Evolutionary conservation across 2,888 invertebrate species (phyloP).

Genomic region (Xestia c-nigrum): DNA sequence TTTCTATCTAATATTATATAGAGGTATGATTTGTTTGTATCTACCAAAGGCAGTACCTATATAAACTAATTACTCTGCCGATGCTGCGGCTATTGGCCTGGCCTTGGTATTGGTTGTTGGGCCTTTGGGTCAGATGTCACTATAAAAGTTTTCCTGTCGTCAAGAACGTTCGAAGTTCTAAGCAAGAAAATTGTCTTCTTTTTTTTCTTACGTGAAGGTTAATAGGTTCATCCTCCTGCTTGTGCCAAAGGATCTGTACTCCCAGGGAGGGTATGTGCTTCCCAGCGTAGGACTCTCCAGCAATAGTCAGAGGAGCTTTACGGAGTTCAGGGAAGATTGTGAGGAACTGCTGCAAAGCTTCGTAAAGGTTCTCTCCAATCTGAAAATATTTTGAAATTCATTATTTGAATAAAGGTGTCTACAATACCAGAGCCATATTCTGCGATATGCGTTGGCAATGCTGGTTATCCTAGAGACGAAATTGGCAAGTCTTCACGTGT

Average conservation of each 20-base stretch:
- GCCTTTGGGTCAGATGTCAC: background rate
- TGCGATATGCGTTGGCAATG: background rate
- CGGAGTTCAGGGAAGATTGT: constrained; percentile 91
- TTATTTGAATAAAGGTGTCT: background rate
- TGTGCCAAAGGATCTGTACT: constrained; percentile 89
- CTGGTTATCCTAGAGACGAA: background rate
- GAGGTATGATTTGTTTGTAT: no score
- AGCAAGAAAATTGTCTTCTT: background rate
- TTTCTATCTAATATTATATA: no score
- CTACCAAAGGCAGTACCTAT: no score
- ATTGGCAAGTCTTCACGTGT: background rate
- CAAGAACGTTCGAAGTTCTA: background rate
- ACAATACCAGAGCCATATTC: background rate
- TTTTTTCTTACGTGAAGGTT: constrained; percentile 84
- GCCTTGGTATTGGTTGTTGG: no score
- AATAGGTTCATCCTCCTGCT: constrained; percentile 81
- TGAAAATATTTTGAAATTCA: constrained; percentile 59
- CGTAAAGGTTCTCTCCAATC: constrained; percentile 92
- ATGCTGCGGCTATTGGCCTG: no score
- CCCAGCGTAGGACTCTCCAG: constrained; percentile 93
- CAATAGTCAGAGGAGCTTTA: constrained; percentile 91
- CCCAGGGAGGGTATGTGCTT: constrained; percentile 91
- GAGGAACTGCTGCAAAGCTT: constrained; percentile 91
- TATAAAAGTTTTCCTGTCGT: background rate
- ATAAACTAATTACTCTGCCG: no score